Evolutionary conservation across 2,888 invertebrate genomes (phyloP), one percentile per base, ranked within the genome.

Genomic region (Pherbina coryleti): DNA sequence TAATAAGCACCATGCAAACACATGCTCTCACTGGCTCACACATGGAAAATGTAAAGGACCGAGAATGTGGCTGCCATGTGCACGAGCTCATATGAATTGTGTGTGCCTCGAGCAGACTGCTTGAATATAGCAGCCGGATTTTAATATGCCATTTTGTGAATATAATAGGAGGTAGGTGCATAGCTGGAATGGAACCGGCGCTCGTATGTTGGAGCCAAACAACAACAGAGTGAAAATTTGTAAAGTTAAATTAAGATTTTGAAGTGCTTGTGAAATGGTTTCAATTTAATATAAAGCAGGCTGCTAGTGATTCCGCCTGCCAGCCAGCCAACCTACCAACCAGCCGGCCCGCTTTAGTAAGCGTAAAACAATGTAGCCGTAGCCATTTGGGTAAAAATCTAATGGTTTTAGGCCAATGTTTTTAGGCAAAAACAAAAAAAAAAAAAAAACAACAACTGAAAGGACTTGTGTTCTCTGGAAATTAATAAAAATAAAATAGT

Each of bases 1-100:
- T 66, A 34, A 66, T 37, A 66, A 37, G 64, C 64, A 64, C n/a
- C 64, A 64, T 3, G 64, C 64, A 66, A 66, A 34, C 66, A 66
- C 14, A 31, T 66, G 17, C 31, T 11, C 34, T 19, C n/a, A 66
- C n/a, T 66, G 14, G 62, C 34, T 34, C 31, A 34, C 3, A 34
- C 19, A 22, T 34, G 37, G 3, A 8, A 17, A 5, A 5, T 37
- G 1, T 17, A n/a, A 19, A 31, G n/a, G 34, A 34, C 34, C 5
- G 66, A 31, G 34, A 19, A 37, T 37, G 34, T 37, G 66, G 34
- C 34, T n/a, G 19, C n/a, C 66, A 11, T n/a, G 19, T 19, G 25
- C 28, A 62, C 55, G 11, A 55, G 55, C 55, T 3, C 8, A 22
- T 22, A 55, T 55, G 55, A 55, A n/a, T 55, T 19, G 19, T 55